phyloP scores from a whole-genome alignment of 2,113 vertebrate species.

The Corythornis cristatus region DNA sequence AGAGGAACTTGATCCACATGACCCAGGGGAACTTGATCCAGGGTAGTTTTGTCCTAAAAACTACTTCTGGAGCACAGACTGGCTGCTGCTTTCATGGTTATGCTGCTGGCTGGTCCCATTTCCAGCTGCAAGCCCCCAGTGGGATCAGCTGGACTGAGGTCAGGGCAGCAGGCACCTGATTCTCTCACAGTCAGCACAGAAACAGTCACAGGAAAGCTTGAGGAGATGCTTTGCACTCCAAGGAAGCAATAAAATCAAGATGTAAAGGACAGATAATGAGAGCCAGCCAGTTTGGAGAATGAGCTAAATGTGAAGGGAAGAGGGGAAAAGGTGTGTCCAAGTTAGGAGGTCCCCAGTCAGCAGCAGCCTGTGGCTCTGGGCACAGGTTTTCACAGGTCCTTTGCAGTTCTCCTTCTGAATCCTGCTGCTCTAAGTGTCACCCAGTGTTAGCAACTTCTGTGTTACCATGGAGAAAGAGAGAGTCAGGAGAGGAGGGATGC shows the following conservation, averaged over 20 bases:
- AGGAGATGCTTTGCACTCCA: neutral
- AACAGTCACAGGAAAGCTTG: neutral
- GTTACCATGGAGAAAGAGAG: neutral
- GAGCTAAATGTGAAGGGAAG: neutral
- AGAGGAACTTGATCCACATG: neutral
- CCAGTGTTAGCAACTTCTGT: neutral
- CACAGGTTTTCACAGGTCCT: neutral
- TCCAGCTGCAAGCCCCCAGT: neutral
- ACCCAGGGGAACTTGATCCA: neutral
- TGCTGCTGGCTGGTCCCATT: neutral
- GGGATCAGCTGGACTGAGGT: neutral
- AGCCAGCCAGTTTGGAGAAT: neutral
- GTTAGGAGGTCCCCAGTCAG: neutral
- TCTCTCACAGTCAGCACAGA: neutral
- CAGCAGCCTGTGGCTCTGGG: neutral
- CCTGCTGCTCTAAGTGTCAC: neutral
- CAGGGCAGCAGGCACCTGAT: rapidly evolving
- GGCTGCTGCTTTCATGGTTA: neutral
- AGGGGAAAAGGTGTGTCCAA: neutral
- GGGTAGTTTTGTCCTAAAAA: neutral
- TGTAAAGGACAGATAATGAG: neutral
- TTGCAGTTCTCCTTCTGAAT: neutral
- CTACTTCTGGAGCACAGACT: neutral
- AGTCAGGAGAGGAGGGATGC: neutral
- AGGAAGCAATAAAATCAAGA: neutral